Evolutionary conservation across 2,797 vertebrate species (phyloP).

Genomic region (Falco biarmicus): DNA sequence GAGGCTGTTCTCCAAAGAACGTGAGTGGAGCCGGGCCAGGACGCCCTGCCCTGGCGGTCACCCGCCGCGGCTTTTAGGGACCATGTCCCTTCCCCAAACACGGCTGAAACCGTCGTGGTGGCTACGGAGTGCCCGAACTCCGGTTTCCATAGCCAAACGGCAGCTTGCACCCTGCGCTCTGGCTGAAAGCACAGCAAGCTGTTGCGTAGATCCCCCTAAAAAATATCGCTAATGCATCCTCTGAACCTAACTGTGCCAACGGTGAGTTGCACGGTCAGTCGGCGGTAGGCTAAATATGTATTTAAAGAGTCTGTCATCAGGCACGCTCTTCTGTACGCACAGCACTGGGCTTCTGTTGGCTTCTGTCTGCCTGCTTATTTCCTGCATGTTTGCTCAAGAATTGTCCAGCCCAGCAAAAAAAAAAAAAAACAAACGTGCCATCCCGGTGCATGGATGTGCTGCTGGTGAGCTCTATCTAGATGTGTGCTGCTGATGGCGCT

Average conservation of each 20-base stretch:
- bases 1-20: slow-evolving; percentile 95
- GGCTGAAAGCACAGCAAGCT: not conserved
- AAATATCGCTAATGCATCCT: not conserved
- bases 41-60: not conserved
- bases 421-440: not conserved
- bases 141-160: not conserved
- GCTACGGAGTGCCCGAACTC: not conserved
- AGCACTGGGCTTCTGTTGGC: not conserved
- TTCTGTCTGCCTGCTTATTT: not conserved
- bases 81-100: accelerated
- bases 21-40: slow-evolving; percentile 63
- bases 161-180: not conserved
- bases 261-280: not conserved
- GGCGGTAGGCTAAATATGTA: accelerated
- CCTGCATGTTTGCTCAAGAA: not conserved
- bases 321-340: accelerated
- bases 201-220: accelerated
- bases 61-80: not conserved
- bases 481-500: not conserved
- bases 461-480: not conserved
- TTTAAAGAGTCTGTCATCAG: not conserved
- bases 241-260: not conserved
- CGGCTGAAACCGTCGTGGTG: not conserved
- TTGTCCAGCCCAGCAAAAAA: not conserved
- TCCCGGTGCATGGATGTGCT: no score